Evolutionary conservation across 2,888 invertebrate species (phyloP), one percentile per base, ranked within the genome.

Genomic region (Hydrotaea cyrtoneurina): DNA sequence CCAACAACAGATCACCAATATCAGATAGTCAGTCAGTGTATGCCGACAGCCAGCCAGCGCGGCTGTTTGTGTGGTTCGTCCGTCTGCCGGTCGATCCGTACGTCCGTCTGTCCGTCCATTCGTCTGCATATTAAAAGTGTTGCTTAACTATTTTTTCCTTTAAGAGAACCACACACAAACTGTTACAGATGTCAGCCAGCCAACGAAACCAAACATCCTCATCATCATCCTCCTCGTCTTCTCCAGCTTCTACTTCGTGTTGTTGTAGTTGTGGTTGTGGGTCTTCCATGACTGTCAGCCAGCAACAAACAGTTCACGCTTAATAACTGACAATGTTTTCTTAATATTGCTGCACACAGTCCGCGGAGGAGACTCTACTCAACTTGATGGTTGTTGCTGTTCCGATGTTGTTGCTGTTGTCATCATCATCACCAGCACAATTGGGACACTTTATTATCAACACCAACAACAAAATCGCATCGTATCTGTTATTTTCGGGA

Each of bases 1-100:
- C 80, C 82, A 86, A 81, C 74, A 82, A 78, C 85, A 86, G 78
- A 82, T 85, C 81, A 82, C 80, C 86, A 86, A 80, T 86, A 84
- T 84, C 83, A 86, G 85, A 87, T 83, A 86, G 74, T 77, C 77
- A 73, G 73, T 53, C 62, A 39, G 75, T 39, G 4, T 79, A 66
- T 64, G 69, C 80, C 78, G 59, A 53, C 75, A 79, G 74, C 66
- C 78, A 83, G 62, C 46, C 66, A 39, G 36, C 26, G 23, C 19
- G 59, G n/a, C 26, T 19, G 57, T 36, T 23, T 13, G 57, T 31
- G 3, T 31, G 31, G 31, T 57, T 39, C 26, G 13, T 43, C 53
- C 76, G 17, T 64, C 57, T 31, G 50, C 46, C 39, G 53, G 66
- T 73, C 73, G 36, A 55, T 69, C 8, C 21, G 39, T 69, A n/a